A percentile compares a stretch with the other conserved stretches of the same genome.
phyloP scores from a whole-genome alignment of 2,888 invertebrate species.

The Leptodirus hochenwartii region DNA sequence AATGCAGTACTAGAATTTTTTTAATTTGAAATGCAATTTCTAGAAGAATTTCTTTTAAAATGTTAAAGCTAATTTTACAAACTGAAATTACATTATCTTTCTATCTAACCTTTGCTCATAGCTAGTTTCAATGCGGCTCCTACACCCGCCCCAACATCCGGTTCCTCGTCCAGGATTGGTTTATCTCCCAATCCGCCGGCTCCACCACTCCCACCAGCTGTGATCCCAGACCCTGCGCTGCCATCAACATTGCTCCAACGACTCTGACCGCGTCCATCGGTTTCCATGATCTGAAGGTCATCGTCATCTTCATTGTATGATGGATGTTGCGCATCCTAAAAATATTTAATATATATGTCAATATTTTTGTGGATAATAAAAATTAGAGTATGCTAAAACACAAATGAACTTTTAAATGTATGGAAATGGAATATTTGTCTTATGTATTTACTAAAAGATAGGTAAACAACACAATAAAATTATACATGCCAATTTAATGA shows the following conservation, averaged over 20 bases:
- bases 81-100: conserved; percentile 3
- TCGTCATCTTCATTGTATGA: conserved; percentile 18
- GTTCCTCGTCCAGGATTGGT: conserved; percentile 78
- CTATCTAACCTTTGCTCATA: conserved; percentile 83
- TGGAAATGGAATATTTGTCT: conserved; percentile 5
- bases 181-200: conserved; percentile 33
- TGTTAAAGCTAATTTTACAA: too few relatives aligned
- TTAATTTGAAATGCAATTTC: too few relatives aligned
- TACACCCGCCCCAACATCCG: conserved; percentile 78
- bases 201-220: conserved; percentile 24
- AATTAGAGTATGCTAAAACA: too few relatives aligned
- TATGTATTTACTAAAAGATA: too few relatives aligned
- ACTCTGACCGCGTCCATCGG: conserved; percentile 16
- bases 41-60: too few relatives aligned
- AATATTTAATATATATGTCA: too few relatives aligned
- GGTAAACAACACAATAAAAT: too few relatives aligned
- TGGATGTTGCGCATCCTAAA: conserved; percentile 12
- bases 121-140: conserved; percentile 82
- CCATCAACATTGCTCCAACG: conserved; percentile 38
- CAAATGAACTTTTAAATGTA: too few relatives aligned
- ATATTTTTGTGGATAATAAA: too few relatives aligned
- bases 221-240: conserved; percentile 15
- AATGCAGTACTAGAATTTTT: too few relatives aligned
- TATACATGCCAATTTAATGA: too few relatives aligned
- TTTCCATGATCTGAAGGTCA: conserved; percentile 22